Conservation (phyloP, 2,888 invertebrate genomes). For the Arrhopalites spinosus region DNA sequence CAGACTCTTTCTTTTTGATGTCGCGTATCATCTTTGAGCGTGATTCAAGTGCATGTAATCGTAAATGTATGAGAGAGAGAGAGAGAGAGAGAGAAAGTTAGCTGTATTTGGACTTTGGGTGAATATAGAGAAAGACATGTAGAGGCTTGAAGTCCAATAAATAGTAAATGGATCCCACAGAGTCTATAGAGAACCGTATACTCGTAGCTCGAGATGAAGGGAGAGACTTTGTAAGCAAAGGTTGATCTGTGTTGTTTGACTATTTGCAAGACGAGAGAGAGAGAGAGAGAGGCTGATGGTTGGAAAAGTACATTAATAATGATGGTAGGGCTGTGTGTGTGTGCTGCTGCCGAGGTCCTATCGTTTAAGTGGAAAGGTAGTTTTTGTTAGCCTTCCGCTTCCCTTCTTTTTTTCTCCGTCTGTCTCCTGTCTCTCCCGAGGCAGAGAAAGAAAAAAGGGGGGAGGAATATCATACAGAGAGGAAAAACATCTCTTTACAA, state of each 20-base stretch:
- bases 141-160: neutral
- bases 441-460: neutral
- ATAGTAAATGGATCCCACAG: constrained; percentile 19
- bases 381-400: neutral
- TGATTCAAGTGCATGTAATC: constrained; percentile 21
- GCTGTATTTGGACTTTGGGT: neutral
- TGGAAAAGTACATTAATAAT: constrained; percentile 31
- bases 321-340: constrained; percentile 12
- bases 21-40: constrained; percentile 16
- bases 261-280: neutral
- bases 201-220: neutral
- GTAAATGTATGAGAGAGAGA: neutral
- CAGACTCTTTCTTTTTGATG: neutral
- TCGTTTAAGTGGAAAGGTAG: constrained; percentile 13
- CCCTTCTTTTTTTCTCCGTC: constrained; percentile 4
- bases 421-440: constrained; percentile 24
- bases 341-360: neutral
- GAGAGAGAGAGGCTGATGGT: constrained; percentile 6
- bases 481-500: neutral
- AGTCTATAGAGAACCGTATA: neutral
- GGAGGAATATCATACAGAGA: neutral
- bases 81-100: too few species aligned
- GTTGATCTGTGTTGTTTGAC: constrained; percentile 16
- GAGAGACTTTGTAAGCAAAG: neutral
- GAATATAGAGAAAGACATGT: neutral